Conservation (phyloP, 2,888 invertebrate species). For the Selenia dentaria region DNA sequence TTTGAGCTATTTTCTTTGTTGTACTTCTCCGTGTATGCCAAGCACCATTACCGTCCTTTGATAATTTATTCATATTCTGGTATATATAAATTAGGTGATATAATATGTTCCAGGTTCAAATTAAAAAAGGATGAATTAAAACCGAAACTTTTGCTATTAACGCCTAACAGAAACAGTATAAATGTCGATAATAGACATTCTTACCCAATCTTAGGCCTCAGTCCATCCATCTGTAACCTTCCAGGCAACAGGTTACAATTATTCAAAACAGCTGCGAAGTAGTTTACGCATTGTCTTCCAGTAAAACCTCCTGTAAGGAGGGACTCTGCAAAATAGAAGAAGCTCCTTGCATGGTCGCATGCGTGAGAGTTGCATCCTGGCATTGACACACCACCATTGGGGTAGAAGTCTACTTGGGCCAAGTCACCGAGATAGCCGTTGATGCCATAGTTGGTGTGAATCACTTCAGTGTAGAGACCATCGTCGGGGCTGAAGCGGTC, state of each 20-base stretch:
- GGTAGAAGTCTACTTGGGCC: slow-evolving; percentile 64
- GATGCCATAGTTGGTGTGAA: slow-evolving; percentile 63
- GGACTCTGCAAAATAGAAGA: slow-evolving; percentile 62
- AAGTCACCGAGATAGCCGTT: slow-evolving; percentile 56
- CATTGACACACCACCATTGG: slow-evolving; percentile 64
- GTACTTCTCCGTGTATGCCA: too few species aligned
- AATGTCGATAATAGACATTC: too few species aligned
- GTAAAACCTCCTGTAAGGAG: slow-evolving; percentile 54
- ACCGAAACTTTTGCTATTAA: too few species aligned
- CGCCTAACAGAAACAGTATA: too few species aligned
- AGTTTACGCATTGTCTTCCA: slow-evolving; percentile 57
- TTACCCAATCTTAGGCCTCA: slow-evolving; percentile 60
- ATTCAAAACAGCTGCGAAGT: slow-evolving; percentile 52
- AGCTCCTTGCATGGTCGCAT: slow-evolving; percentile 59
- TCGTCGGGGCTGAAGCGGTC: slow-evolving; percentile 55
- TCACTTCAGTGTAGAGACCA: slow-evolving; percentile 62
- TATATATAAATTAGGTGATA: too few species aligned
- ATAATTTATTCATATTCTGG: too few species aligned
- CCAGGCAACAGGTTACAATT: slow-evolving; percentile 50
- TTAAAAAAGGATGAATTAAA: too few species aligned
- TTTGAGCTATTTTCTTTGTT: too few species aligned
- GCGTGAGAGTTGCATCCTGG: slow-evolving; percentile 60
- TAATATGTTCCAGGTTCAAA: too few species aligned
- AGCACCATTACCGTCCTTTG: too few species aligned
- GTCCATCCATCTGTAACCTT: slow-evolving; percentile 60